A percentile compares a stretch with the other conserved stretches of the same genome.
Evolutionary conservation across 2,797 vertebrate genomes (phyloP).

Genomic region (Helicolenus hilgendorfi): DNA sequence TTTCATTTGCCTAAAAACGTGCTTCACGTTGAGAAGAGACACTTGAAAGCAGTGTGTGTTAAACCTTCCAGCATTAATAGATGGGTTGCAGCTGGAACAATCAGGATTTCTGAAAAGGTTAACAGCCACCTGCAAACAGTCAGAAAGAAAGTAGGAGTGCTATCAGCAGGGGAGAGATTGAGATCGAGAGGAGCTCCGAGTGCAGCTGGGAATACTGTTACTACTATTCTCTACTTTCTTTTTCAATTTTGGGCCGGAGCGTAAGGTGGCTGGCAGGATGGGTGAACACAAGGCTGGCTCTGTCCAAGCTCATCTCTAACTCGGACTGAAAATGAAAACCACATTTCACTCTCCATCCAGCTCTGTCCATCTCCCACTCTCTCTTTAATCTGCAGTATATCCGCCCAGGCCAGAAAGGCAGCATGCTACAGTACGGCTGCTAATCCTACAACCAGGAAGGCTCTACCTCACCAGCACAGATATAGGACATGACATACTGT

Average conservation of each 20-base stretch:
- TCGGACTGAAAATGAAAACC: constrained; percentile 11
- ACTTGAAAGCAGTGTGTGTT: neutral
- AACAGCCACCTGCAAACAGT: constrained; percentile 29
- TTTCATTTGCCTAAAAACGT: neutral
- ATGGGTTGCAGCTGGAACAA: constrained; percentile 30
- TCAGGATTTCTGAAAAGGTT: constrained; percentile 23
- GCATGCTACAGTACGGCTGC: neutral
- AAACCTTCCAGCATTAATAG: neutral
- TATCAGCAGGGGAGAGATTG: constrained; percentile 5
- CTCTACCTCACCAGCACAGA: neutral
- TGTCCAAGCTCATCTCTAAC: neutral
- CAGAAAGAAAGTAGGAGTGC: neutral
- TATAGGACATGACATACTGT: neutral
- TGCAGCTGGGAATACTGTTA: neutral
- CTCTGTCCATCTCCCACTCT: neutral
- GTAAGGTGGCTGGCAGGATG: neutral
- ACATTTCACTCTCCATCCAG: constrained; percentile 9
- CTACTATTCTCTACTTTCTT: neutral
- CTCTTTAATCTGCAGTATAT: constrained; percentile 1
- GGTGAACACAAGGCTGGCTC: neutral
- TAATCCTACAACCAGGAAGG: constrained; percentile 5
- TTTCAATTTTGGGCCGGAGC: neutral
- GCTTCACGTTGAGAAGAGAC: neutral
- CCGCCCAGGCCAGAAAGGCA: neutral
- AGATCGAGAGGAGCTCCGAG: constrained; percentile 21